A percentile compares a stretch with the other conserved stretches of the same genome.
Evolutionary conservation across 2,888 invertebrate species (phyloP).

Genomic region (Cremastinae sp.): DNA sequence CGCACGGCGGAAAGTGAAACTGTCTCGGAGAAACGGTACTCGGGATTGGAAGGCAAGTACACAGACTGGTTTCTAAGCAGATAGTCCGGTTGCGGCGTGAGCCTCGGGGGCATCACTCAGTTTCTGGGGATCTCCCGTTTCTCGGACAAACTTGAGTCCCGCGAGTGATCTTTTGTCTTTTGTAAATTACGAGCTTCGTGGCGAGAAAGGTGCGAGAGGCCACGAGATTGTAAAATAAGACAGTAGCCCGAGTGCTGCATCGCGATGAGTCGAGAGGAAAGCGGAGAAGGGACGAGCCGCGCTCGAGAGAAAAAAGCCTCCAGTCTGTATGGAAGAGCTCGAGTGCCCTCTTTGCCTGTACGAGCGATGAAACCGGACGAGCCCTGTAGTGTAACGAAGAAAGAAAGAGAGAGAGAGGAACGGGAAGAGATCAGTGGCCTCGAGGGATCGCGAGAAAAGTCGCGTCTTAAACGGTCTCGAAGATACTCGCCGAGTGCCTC

Average conservation of each 20-base stretch:
- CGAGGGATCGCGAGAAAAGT: slow-evolving; percentile 53
- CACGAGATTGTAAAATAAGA: slow-evolving; percentile 46
- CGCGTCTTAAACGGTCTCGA: slow-evolving; percentile 59
- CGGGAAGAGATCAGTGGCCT: slow-evolving; percentile 53
- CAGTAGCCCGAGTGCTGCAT: slow-evolving; percentile 34
- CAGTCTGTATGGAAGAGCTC: slow-evolving; percentile 20
- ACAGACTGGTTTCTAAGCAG: slow-evolving; percentile 9
- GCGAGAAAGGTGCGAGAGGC: neutral
- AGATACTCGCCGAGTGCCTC: slow-evolving; percentile 57
- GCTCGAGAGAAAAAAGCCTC: too few relatives aligned
- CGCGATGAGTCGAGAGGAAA: slow-evolving; percentile 44
- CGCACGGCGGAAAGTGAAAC: slow-evolving; percentile 74
- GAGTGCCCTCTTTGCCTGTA: slow-evolving; percentile 1
- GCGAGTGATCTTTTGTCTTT: slow-evolving; percentile 63
- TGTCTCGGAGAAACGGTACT: slow-evolving; percentile 69
- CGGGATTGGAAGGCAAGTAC: slow-evolving; percentile 10
- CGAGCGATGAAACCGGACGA: slow-evolving; percentile 68
- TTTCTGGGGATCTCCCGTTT: slow-evolving; percentile 4
- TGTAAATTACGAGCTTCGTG: slow-evolving; percentile 67
- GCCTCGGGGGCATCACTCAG: slow-evolving; percentile 6
- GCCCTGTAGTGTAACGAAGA: slow-evolving; percentile 47
- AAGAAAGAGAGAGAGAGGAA: slow-evolving; percentile 35
- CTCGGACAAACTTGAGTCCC: slow-evolving; percentile 22
- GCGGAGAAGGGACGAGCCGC: too few relatives aligned
- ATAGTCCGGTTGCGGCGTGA: slow-evolving; percentile 18